Conservation (phyloP, 2,888 invertebrate genomes). For the Cinara cedri region DNA sequence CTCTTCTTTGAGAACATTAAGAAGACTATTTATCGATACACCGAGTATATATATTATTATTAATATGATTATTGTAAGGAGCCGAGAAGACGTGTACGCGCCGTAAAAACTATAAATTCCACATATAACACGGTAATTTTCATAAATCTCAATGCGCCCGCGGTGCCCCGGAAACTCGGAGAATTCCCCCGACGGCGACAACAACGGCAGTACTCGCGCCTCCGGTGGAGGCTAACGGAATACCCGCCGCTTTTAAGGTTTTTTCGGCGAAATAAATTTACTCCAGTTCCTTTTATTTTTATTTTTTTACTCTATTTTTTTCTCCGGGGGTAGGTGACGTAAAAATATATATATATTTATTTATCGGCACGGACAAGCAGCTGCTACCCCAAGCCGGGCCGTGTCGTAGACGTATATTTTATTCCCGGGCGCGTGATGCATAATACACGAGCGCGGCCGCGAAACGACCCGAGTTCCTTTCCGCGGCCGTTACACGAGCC, state of each 20-base stretch:
- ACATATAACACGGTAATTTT: slow-evolving; percentile 23
- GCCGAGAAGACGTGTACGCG: not conserved
- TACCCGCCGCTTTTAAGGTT: not conserved
- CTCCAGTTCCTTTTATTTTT: not conserved
- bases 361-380: slow-evolving; percentile 51
- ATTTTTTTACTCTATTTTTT: not conserved
- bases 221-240: no score
- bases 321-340: not conserved
- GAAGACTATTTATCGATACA: no score
- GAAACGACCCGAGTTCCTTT: no score
- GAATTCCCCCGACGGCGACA: slow-evolving; percentile 23
- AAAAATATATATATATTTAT: slow-evolving; percentile 30
- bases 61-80: no score
- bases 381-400: not conserved
- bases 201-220: not conserved
- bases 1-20: no score
- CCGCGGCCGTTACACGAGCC: no score
- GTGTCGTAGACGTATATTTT: slow-evolving; percentile 13
- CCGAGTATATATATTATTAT: no score
- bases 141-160: slow-evolving; percentile 52
- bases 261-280: slow-evolving; percentile 35
- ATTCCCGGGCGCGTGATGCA: slow-evolving; percentile 41
- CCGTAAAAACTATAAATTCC: slow-evolving; percentile 2
- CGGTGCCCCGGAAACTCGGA: not conserved
- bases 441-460: no score